Percentiles rank a stretch among this genome's conserved stretches.
Conservation (phyloP, 2,888 invertebrate genomes). For the Deilephila porcellus region DNA sequence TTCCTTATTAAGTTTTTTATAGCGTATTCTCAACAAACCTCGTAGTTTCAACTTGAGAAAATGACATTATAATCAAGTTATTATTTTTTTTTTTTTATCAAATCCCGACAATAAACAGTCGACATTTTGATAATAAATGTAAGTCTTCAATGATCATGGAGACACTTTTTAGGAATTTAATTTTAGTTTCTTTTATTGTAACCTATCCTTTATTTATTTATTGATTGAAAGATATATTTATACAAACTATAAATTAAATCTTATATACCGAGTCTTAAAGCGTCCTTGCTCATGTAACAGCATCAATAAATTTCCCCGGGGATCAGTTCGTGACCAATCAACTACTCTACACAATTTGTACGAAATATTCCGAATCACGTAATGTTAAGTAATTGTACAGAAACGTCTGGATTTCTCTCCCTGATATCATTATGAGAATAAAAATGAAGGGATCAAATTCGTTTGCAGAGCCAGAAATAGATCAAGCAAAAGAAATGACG, state of each 20-base stretch:
- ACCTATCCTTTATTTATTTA: too few relatives aligned
- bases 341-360: conserved; percentile 14
- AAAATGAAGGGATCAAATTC: neutral
- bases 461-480: too few relatives aligned
- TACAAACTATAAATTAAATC: conserved; percentile 1
- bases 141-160: too few relatives aligned
- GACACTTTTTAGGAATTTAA: too few relatives aligned
- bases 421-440: neutral
- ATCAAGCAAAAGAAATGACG: too few relatives aligned
- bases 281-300: conserved; percentile 14
- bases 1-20: neutral
- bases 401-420: neutral
- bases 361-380: conserved; percentile 4
- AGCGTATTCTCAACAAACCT: neutral
- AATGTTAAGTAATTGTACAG: conserved; percentile 15
- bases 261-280: conserved; percentile 1
- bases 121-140: too few relatives aligned
- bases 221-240: neutral
- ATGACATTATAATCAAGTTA: too few relatives aligned
- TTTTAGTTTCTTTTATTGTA: too few relatives aligned
- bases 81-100: too few relatives aligned
- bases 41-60: too few relatives aligned
- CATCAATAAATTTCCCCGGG: conserved; percentile 21
- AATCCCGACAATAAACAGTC: too few relatives aligned
- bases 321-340: conserved; percentile 12